Conservation (phyloP, 2,888 invertebrate species). For the Biston betularia region DNA sequence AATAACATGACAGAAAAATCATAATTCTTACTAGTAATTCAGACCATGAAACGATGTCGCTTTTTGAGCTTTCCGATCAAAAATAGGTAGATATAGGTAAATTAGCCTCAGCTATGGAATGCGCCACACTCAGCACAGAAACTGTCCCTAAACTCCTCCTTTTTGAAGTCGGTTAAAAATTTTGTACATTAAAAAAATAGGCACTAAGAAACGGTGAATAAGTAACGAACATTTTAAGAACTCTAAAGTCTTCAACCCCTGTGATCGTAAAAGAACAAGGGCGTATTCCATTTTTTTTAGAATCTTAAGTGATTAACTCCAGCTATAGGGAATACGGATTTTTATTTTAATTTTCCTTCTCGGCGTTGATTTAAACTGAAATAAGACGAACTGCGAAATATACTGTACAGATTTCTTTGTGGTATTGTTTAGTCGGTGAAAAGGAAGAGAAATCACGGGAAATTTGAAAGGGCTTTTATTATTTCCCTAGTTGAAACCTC, state of each 20-base stretch:
- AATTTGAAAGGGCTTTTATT: constrained; percentile 16
- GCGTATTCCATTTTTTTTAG: constrained; percentile 11
- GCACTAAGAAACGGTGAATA: neutral
- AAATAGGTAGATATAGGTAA: too few species aligned
- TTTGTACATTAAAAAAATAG: neutral
- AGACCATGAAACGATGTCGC: too few species aligned
- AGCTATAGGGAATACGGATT: constrained; percentile 18
- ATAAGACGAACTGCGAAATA: constrained; percentile 18
- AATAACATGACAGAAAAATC: too few species aligned
- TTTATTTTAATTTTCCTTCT: constrained; percentile 32
- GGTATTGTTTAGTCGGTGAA: constrained; percentile 22
- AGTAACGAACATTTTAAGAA: neutral
- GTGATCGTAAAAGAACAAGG: constrained; percentile 16
- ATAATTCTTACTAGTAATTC: too few species aligned
- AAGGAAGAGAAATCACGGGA: constrained; percentile 14
- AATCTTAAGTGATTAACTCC: constrained; percentile 32
- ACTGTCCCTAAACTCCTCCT: too few species aligned
- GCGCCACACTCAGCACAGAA: too few species aligned
- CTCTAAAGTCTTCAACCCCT: neutral
- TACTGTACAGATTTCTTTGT: constrained; percentile 4
- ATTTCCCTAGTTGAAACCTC: neutral
- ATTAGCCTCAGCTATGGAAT: too few species aligned
- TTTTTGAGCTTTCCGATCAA: too few species aligned
- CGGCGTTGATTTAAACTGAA: constrained; percentile 19
- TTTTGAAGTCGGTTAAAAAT: too few species aligned